phyloP scores from a whole-genome alignment of 2,888 invertebrate species.

The Drosophila melanocephala region DNA sequence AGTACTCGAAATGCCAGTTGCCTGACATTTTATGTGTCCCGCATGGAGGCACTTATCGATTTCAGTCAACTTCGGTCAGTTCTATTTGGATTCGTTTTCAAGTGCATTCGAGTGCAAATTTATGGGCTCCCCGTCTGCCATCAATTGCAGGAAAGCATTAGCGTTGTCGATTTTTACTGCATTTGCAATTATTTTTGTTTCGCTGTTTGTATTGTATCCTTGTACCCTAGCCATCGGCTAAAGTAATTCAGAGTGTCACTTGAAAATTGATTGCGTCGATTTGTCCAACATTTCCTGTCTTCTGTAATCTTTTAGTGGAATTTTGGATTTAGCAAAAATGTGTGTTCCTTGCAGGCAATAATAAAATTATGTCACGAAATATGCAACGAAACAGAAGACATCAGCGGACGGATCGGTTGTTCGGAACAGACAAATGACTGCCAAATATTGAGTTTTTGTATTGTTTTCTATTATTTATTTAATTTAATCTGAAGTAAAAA shows the following conservation, averaged over 20 bases:
- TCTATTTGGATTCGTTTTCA: constrained; percentile 35
- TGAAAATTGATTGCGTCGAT: constrained; percentile 52
- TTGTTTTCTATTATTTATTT: neutral
- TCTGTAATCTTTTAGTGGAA: constrained; percentile 24
- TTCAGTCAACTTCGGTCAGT: constrained; percentile 29
- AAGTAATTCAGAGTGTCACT: constrained; percentile 33
- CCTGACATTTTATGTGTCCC: constrained; percentile 47
- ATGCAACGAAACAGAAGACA: neutral
- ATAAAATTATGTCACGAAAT: neutral
- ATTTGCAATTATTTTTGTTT: constrained; percentile 64
- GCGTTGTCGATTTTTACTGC: constrained; percentile 56
- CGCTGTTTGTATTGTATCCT: no score
- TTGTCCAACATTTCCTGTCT: constrained; percentile 62
- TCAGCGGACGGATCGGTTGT: neutral
- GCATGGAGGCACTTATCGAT: constrained; percentile 56
- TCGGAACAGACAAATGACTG: neutral
- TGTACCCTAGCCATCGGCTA: neutral
- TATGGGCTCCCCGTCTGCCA: constrained; percentile 45
- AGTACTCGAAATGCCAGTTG: constrained; percentile 35
- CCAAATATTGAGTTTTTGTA: neutral
- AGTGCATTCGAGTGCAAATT: constrained; percentile 61
- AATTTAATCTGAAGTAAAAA: neutral
- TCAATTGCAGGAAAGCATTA: constrained; percentile 55
- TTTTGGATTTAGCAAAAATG: neutral
- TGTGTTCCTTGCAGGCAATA: neutral